A percentile compares a stretch with the other conserved stretches of the same genome.
Evolutionary conservation across 2,797 vertebrate species (phyloP).

Genomic region (Pantherophis vulpinus): DNA sequence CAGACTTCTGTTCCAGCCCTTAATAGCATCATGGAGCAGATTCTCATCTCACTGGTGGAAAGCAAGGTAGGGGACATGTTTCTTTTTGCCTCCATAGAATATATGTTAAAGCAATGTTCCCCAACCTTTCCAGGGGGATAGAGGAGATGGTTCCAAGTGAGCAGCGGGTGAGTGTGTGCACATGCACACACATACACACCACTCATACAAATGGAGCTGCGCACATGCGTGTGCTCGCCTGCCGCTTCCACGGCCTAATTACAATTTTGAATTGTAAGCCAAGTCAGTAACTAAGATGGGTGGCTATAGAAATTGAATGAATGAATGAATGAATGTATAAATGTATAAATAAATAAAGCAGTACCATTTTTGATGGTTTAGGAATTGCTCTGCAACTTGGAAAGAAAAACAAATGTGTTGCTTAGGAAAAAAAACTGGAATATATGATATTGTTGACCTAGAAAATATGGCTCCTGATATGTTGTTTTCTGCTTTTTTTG

Average conservation of each 20-base stretch:
- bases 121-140: neutral
- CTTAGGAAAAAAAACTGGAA: neutral
- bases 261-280: neutral
- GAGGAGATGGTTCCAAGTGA: neutral
- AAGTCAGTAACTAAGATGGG: neutral
- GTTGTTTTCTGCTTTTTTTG: neutral
- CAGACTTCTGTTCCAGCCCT: slow-evolving; percentile 82
- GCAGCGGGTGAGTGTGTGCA: accelerated
- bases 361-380: neutral
- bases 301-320: neutral
- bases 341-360: neutral
- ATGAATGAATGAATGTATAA: neutral
- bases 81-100: neutral
- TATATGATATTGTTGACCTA: neutral
- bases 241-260: neutral
- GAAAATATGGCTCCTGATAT: neutral
- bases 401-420: neutral
- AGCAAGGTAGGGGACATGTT: slow-evolving; percentile 80
- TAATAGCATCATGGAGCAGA: slow-evolving; percentile 84
- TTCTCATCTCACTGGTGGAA: slow-evolving; percentile 90
- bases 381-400: accelerated
- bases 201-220: neutral
- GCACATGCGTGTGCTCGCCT: accelerated
- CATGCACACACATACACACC: neutral
- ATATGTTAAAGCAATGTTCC: neutral